These are phyloP conservation scores for Zaprionus taronus DNA, from an alignment of 1,140 invertebrate species.

Conservation along the genomic window DNA sequence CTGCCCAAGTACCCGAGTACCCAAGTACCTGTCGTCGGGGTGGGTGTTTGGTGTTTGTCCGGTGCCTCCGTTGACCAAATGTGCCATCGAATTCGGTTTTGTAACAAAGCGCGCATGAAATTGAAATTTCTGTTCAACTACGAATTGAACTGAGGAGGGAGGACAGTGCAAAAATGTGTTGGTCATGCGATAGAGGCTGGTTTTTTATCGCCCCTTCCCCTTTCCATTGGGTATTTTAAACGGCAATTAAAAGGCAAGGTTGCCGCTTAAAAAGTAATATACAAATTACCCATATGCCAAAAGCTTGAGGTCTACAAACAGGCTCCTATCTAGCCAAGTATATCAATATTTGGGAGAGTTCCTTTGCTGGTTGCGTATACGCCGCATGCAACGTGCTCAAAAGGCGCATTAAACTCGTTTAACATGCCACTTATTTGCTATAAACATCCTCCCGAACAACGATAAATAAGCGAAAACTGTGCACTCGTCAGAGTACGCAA, in stretches of 20 bases:
- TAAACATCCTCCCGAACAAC: constrained; percentile 65
- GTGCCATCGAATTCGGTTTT: constrained; percentile 68
- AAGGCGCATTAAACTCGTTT: constrained; percentile 51
- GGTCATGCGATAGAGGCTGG: not conserved
- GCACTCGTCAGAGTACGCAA: not conserved
- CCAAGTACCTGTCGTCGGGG: constrained; percentile 50
- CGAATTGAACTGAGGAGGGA: not conserved
- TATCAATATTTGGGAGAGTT: constrained; percentile 48
- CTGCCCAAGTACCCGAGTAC: constrained; percentile 59
- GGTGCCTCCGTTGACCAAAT: constrained; percentile 57
- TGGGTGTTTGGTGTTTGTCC: constrained; percentile 52
- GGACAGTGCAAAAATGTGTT: constrained; percentile 28
- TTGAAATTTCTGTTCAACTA: constrained; percentile 19
- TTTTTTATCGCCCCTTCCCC: not conserved
- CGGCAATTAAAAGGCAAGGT: constrained; percentile 64
- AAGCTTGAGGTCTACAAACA: not conserved
- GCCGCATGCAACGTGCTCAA: constrained; percentile 42
- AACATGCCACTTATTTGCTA: constrained; percentile 49
- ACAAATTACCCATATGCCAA: constrained; percentile 29
- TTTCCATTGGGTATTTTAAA: constrained; percentile 34
- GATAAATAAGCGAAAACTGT: constrained; percentile 43
- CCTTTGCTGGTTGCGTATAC: constrained; percentile 40
- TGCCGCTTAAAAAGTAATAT: constrained; percentile 29
- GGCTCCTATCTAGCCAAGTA: constrained; percentile 43
- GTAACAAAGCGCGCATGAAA: constrained; percentile 67